Conservation (phyloP, 2,888 invertebrate genomes). For the Stenolophus ochropezus region DNA sequence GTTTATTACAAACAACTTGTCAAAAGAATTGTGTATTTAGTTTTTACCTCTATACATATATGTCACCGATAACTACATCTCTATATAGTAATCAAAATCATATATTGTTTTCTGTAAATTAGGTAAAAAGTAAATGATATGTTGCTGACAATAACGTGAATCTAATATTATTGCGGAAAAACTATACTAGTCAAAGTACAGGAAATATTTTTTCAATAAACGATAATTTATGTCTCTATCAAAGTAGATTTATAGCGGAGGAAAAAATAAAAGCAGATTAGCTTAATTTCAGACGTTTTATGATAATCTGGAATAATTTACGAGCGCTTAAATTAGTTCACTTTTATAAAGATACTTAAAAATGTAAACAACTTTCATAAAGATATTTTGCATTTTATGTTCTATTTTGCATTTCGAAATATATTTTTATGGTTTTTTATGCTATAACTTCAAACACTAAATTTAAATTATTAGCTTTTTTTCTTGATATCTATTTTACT, state of each 20-base stretch:
- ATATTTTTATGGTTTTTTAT: conserved; percentile 6
- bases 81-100: too few relatives aligned
- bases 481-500: too few relatives aligned
- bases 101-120: too few relatives aligned
- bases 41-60: too few relatives aligned
- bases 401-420: neutral
- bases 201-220: too few relatives aligned
- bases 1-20: too few relatives aligned
- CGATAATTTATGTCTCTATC: neutral
- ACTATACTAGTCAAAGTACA: too few relatives aligned
- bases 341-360: conserved; percentile 13
- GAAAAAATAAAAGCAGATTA: neutral
- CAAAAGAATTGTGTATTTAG: too few relatives aligned
- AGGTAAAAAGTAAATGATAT: too few relatives aligned
- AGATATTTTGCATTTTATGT: conserved; percentile 13
- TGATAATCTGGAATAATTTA: neutral
- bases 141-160: too few relatives aligned
- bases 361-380: conserved; percentile 14
- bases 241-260: neutral
- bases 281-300: neutral
- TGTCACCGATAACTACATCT: too few relatives aligned
- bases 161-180: too few relatives aligned
- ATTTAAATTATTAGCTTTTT: neutral
- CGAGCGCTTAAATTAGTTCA: neutral
- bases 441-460: neutral